Evolutionary conservation across 2,888 invertebrate species (phyloP), one percentile per base, ranked within the genome.

Genomic region (Stratiomys singularior): DNA sequence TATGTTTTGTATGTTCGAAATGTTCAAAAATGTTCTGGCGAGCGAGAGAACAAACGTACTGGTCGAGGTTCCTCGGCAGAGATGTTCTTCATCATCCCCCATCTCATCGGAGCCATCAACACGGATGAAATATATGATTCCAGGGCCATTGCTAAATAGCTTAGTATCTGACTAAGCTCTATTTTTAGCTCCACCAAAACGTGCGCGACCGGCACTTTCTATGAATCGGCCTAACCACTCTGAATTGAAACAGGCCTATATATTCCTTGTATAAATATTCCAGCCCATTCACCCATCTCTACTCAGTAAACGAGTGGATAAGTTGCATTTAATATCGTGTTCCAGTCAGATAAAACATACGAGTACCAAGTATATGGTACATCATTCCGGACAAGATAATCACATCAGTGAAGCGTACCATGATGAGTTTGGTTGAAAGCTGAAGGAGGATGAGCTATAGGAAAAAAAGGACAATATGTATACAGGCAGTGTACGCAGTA

Each of bases 101-200:
- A 52, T 52, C 52, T 52, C 52, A 52, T 52, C 52, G 37, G 9
- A 37, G 37, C 37, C 37, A 37, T 37, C 52, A 52, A 4, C 52
- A 52, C 52, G 52, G 52, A 18, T 37, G 37, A 37, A 9, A 37
- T 37, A 18, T 52, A 52, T 52, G 52, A n/a, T 52, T 52, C 52
- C 52, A 52, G 52, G 52, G 52, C 52, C 52, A 52, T 52, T 52
- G 67, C 67, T 44, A 44, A 67, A 67, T 67, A 44, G 67, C 67
- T 44, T 67, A 15, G 67, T 67, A 44, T 21, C 67, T 67, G 67
- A 67, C 67, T 67, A 67, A 67, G 44, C 37, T n/a, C 21, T 67
- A 67, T 67, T 67, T 67, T 67, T 67, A 67, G 67, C 37, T 23
- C 64, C 9, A n/a, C n/a, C 15, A 60, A 25, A 21, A 30, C 64